These are phyloP conservation scores for Bos indicus DNA, from an alignment of 2,113 vertebrate genomes.

Conservation along the genomic window DNA sequence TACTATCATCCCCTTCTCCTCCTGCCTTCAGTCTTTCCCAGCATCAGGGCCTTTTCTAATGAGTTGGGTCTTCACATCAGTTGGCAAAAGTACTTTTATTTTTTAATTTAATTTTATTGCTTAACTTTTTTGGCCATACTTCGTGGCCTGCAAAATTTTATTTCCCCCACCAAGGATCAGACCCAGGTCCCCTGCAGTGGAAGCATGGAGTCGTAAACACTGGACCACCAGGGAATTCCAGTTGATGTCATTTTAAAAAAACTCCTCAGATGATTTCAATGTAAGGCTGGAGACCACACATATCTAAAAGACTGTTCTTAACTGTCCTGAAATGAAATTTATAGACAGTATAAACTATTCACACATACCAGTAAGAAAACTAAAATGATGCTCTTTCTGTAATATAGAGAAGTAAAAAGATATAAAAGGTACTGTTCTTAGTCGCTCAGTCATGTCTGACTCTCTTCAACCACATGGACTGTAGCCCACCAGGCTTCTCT, in stretches of 20 bases:
- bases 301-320: background rate
- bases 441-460: background rate
- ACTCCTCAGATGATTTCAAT: background rate
- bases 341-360: background rate
- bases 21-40: background rate
- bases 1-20: background rate
- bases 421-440: background rate
- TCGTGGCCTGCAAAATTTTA: background rate
- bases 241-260: background rate
- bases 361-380: background rate
- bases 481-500: background rate
- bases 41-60: background rate
- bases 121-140: background rate
- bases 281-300: background rate
- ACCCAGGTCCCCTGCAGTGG: background rate
- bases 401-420: background rate
- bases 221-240: background rate
- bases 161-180: background rate
- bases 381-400: background rate
- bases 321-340: constrained; percentile 1
- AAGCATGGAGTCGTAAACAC: background rate
- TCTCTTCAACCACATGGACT: background rate
- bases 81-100: background rate
- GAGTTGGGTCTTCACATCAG: background rate
- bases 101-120: background rate